phyloP scores from a whole-genome alignment of 2,113 vertebrate genomes.

The Azemiops feae region DNA sequence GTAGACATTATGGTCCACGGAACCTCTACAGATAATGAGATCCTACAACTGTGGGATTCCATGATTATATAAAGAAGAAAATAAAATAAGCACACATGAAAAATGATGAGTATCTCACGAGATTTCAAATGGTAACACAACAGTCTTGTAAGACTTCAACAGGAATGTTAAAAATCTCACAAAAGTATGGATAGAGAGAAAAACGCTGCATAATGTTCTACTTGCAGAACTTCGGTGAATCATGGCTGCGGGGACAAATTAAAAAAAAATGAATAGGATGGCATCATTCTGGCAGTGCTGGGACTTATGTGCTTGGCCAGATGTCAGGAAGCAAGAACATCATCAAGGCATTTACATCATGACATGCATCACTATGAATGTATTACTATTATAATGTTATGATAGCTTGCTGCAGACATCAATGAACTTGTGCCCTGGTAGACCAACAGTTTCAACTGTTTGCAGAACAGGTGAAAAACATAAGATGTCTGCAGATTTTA shows the following conservation, averaged over 20 bases:
- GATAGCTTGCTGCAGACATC: background rate
- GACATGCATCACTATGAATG: background rate
- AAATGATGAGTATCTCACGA: background rate
- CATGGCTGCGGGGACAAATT: background rate
- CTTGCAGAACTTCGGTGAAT: background rate
- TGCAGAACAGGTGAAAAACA: background rate
- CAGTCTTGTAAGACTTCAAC: background rate
- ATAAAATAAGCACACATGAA: background rate
- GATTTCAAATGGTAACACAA: background rate
- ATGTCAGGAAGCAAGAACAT: background rate
- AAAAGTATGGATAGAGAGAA: background rate
- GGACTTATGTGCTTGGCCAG: background rate
- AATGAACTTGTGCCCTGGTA: background rate
- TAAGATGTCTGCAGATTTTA: background rate
- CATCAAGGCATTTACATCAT: background rate
- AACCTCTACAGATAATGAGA: background rate
- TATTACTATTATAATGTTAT: background rate
- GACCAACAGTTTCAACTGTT: background rate
- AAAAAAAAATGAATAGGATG: background rate
- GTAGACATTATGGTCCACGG: background rate
- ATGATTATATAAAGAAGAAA: background rate
- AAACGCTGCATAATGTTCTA: background rate
- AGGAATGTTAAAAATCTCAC: background rate
- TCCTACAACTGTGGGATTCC: background rate
- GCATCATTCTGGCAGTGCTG: background rate